Evolutionary conservation across 2,888 invertebrate genomes (phyloP).

Genomic region (Amitus sp.): DNA sequence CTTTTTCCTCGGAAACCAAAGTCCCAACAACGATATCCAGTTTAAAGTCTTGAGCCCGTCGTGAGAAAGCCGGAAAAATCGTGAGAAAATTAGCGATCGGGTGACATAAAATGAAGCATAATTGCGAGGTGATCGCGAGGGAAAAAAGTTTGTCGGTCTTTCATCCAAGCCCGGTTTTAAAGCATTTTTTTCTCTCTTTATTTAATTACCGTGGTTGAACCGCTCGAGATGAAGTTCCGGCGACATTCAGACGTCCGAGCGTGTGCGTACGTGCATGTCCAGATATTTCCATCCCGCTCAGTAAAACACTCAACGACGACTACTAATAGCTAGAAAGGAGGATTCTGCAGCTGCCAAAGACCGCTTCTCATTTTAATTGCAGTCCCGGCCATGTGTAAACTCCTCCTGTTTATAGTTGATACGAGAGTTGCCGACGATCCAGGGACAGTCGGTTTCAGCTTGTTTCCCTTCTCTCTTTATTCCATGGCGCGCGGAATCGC

Average conservation of each 20-base stretch:
- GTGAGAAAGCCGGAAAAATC: background rate
- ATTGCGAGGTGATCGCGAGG: constrained; percentile 23
- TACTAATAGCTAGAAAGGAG: constrained; percentile 32
- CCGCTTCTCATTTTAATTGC: constrained; percentile 42
- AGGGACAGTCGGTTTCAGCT: constrained; percentile 21
- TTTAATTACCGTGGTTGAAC: constrained; percentile 33
- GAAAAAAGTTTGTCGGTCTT: no score
- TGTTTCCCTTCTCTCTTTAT: constrained; percentile 25
- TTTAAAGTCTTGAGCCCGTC: constrained; percentile 6
- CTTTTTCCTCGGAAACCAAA: no score
- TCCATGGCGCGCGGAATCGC: constrained; percentile 9
- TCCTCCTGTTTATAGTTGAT: constrained; percentile 39
- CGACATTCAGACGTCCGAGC: constrained; percentile 21
- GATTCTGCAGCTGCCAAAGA: constrained; percentile 42
- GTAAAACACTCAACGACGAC: constrained; percentile 27
- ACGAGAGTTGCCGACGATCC: constrained; percentile 26
- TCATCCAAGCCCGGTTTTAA: no score
- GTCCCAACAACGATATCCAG: no score
- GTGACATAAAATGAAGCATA: constrained; percentile 25
- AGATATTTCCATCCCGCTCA: constrained; percentile 35
- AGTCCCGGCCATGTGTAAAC: constrained; percentile 30
- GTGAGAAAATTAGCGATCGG: constrained; percentile 29
- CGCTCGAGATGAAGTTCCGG: constrained; percentile 14
- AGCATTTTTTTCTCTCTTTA: background rate
- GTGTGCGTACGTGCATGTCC: constrained; percentile 13